A percentile compares a stretch with the other conserved stretches of the same genome.
phyloP scores from a whole-genome alignment of 2,797 vertebrate species.

The Schizopygopsis malacanthus region DNA sequence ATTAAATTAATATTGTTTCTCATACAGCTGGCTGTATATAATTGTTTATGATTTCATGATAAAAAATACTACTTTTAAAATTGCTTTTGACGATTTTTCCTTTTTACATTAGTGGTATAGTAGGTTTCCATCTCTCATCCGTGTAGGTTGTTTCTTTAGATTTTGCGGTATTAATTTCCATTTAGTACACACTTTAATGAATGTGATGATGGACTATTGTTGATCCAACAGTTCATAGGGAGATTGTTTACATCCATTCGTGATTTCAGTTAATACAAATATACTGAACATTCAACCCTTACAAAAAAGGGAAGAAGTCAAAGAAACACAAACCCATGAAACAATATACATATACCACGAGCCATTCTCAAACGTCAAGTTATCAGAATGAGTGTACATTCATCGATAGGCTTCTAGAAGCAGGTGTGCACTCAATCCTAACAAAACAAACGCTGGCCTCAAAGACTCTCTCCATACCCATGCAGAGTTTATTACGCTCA shows the following conservation, averaged over 20 bases:
- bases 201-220: slow-evolving; percentile 29
- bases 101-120: background rate
- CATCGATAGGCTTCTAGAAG: slow-evolving; percentile 59
- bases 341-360: slow-evolving; percentile 32
- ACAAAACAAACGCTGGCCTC: slow-evolving; percentile 59
- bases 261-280: slow-evolving; percentile 35
- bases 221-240: slow-evolving; percentile 7
- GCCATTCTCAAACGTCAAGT: background rate
- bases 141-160: background rate
- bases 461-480: slow-evolving; percentile 48
- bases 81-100: background rate
- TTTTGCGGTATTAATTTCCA: background rate
- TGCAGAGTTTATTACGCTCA: slow-evolving; percentile 73
- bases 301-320: background rate
- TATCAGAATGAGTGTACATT: background rate
- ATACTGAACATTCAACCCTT: background rate
- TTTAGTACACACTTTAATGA: background rate
- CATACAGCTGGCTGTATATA: background rate
- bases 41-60: background rate
- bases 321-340: slow-evolving; percentile 39
- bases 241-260: slow-evolving; percentile 28
- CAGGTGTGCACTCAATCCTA: slow-evolving; percentile 67
- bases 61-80: background rate
- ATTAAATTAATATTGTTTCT: background rate
- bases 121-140: slow-evolving; percentile 24